These are phyloP conservation scores for Gortyna flavago DNA, from an alignment of 2,888 invertebrate species.

Conservation along the genomic window DNA sequence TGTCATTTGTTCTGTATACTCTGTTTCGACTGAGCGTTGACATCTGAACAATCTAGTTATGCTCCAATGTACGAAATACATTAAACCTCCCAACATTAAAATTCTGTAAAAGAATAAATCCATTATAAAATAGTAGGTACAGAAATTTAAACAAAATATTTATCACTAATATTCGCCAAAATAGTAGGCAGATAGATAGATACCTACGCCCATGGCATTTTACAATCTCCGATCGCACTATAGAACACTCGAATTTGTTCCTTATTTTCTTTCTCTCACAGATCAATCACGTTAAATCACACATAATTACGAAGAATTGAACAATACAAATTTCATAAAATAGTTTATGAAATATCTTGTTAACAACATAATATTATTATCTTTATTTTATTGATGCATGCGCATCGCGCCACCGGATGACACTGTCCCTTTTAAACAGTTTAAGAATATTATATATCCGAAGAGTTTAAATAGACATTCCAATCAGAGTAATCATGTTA, in stretches of 20 bases:
- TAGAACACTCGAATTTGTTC: not conserved
- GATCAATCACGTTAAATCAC: not conserved
- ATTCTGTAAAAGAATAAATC: constrained; percentile 4
- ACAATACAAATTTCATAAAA: too few relatives aligned
- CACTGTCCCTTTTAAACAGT: not conserved
- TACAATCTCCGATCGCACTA: not conserved
- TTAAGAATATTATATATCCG: not conserved
- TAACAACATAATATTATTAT: not conserved
- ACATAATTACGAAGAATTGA: not conserved
- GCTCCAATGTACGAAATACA: not conserved
- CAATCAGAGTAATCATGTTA: not conserved
- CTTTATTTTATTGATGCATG: not conserved
- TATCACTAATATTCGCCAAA: not conserved
- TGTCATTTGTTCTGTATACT: not conserved
- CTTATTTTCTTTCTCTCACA: constrained; percentile 1
- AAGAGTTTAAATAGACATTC: not conserved
- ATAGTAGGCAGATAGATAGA: not conserved
- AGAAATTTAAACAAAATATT: not conserved
- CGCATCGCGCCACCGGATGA: too few relatives aligned
- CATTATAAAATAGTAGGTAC: not conserved
- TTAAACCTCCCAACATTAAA: not conserved
- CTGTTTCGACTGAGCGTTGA: constrained; percentile 9
- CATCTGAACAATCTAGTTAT: not conserved
- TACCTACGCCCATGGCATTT: constrained; percentile 27
- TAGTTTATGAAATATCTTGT: not conserved